Conservation (phyloP, 1,140 invertebrate species). For the Solenopsis fugax region DNA sequence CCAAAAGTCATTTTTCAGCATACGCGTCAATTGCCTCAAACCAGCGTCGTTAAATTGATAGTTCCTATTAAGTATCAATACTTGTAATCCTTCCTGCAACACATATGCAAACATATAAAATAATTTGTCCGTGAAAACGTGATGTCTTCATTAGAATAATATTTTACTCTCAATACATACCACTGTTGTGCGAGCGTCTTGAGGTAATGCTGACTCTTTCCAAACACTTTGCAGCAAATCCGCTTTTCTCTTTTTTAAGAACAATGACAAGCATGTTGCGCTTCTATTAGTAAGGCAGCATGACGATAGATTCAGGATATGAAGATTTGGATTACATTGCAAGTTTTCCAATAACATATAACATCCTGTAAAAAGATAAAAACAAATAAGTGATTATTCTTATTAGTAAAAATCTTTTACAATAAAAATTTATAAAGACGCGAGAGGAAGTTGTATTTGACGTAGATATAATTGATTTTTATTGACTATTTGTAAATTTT, state of each 20-base stretch:
- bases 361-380: slow-evolving; percentile 67
- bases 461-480: neutral
- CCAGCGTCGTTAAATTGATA: slow-evolving; percentile 65
- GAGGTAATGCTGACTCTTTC: slow-evolving; percentile 28
- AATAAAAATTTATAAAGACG: neutral
- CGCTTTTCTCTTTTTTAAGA: slow-evolving; percentile 68
- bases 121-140: neutral
- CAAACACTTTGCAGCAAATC: slow-evolving; percentile 65
- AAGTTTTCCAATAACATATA: slow-evolving; percentile 61
- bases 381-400: neutral
- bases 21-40: slow-evolving; percentile 42
- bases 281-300: slow-evolving; percentile 69
- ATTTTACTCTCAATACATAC: neutral
- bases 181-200: neutral
- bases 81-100: slow-evolving; percentile 70
- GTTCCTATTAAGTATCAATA: slow-evolving; percentile 70
- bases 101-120: neutral
- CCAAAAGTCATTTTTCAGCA: slow-evolving; percentile 69
- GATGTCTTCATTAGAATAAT: neutral
- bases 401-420: too few relatives aligned
- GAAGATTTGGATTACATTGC: slow-evolving; percentile 54
- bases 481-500: neutral
- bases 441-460: neutral
- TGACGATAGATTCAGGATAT: slow-evolving; percentile 63
- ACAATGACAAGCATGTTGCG: slow-evolving; percentile 56